Percentiles rank a stretch among this genome's conserved stretches.
phyloP scores from a whole-genome alignment of 2,888 invertebrate genomes.

The Arenicola marina region DNA sequence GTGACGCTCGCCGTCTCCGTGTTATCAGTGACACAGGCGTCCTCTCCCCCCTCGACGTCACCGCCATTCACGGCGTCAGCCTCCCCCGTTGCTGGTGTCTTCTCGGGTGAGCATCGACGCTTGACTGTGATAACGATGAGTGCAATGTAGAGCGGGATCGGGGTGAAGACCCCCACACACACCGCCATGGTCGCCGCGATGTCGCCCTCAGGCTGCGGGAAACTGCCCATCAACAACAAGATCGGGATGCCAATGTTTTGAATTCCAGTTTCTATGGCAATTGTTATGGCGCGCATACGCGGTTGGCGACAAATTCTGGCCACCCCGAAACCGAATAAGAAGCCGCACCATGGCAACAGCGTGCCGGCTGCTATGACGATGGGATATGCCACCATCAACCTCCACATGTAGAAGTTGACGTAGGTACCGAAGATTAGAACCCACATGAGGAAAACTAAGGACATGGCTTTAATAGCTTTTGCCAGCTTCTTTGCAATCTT shows the following conservation, averaged over 20 bases:
- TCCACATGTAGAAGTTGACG: constrained; percentile 83
- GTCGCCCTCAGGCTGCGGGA: constrained; percentile 62
- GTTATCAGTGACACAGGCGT: too few relatives aligned
- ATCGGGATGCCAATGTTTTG: constrained; percentile 93
- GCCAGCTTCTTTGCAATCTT: constrained; percentile 70
- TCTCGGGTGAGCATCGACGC: background rate
- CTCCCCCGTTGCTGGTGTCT: background rate
- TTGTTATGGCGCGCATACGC: constrained; percentile 66
- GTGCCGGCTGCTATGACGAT: constrained; percentile 42
- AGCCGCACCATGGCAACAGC: constrained; percentile 49
- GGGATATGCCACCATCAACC: constrained; percentile 71
- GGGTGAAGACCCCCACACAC: background rate
- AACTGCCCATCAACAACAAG: constrained; percentile 78
- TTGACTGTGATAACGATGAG: background rate
- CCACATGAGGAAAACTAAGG: constrained; percentile 76
- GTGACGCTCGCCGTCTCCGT: too few relatives aligned
- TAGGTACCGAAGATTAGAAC: constrained; percentile 84
- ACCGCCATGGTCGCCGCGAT: constrained; percentile 7
- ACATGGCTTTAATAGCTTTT: constrained; percentile 67
- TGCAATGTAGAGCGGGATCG: background rate
- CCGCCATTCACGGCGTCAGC: too few relatives aligned
- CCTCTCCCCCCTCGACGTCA: too few relatives aligned
- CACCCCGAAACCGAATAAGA: constrained; percentile 40
- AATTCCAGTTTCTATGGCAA: constrained; percentile 81
- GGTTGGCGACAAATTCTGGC: constrained; percentile 38